Conservation (phyloP, 2,797 vertebrate species). For the Balearica regulorum region DNA sequence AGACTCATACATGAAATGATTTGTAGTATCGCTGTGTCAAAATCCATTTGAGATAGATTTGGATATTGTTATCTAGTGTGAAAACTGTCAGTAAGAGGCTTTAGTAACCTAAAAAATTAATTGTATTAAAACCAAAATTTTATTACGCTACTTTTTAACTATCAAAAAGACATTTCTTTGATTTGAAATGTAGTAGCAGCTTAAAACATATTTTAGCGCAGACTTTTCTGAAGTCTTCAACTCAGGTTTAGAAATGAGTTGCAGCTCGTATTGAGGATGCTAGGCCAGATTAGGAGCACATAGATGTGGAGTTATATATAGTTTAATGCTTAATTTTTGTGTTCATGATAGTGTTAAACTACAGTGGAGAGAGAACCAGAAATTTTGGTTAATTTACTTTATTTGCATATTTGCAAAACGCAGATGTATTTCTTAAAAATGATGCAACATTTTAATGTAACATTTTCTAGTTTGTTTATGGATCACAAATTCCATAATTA, state of each 20-base stretch:
- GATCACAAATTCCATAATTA: background rate
- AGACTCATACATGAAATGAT: background rate
- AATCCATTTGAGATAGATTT: background rate
- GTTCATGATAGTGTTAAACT: background rate
- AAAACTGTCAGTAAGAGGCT: background rate
- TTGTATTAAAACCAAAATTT: background rate
- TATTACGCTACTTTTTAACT: background rate
- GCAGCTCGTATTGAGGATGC: background rate
- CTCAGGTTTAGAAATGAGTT: background rate
- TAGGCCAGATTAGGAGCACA: background rate
- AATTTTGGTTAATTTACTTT: background rate
- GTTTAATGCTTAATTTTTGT: background rate
- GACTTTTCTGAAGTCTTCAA: background rate
- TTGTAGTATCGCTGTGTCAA: background rate
- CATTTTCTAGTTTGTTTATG: background rate
- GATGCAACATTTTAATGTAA: background rate
- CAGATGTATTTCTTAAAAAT: background rate
- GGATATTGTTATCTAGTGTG: background rate
- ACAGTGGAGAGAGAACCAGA: background rate
- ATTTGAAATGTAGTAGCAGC: background rate
- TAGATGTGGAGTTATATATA: background rate
- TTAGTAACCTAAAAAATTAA: background rate
- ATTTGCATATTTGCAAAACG: background rate
- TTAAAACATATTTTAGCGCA: background rate
- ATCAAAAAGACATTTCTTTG: background rate